Evolutionary conservation across 2,797 vertebrate species (phyloP).

Genomic region (Mus caroli): DNA sequence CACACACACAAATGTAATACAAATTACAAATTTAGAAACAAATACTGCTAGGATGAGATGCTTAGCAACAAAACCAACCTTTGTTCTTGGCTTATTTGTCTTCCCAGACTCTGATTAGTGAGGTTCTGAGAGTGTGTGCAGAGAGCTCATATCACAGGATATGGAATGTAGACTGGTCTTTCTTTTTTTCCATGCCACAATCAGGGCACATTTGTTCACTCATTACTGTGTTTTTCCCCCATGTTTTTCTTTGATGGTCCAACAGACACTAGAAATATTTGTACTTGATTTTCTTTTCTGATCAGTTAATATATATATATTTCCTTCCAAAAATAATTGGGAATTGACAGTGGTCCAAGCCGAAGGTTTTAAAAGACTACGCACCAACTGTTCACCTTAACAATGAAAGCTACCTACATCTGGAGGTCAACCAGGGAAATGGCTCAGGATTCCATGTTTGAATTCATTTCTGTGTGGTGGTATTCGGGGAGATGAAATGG

Average conservation of each 20-base stretch:
- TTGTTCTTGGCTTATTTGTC: background rate
- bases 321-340: background rate
- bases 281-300: background rate
- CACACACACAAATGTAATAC: background rate
- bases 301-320: background rate
- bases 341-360: background rate
- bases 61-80: conserved; percentile 37
- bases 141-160: background rate
- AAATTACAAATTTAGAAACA: background rate
- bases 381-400: background rate
- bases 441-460: background rate
- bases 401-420: background rate
- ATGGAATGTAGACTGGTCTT: background rate
- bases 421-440: background rate
- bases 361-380: background rate
- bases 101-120: background rate
- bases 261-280: background rate
- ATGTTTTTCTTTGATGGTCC: background rate
- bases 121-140: background rate
- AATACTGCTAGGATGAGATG: background rate
- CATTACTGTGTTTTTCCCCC: background rate
- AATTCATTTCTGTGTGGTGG: background rate
- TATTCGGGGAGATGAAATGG: background rate
- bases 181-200: background rate
- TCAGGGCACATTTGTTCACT: background rate